Percentiles rank a stretch among this genome's conserved stretches.
phyloP scores from a whole-genome alignment of 64 coral and sea anemone species.

The Dendronephthya gigantea region DNA sequence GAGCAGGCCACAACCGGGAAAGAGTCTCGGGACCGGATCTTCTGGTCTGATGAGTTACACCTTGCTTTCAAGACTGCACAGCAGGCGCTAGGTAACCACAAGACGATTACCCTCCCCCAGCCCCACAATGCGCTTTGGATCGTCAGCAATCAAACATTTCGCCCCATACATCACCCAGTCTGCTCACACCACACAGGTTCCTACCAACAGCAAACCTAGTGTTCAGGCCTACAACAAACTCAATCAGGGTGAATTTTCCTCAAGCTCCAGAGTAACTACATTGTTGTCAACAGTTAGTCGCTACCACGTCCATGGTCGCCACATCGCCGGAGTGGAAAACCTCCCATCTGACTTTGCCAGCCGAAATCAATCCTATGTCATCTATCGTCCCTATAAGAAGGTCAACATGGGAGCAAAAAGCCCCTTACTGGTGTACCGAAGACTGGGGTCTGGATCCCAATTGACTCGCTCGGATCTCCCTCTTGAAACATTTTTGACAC shows the following conservation, averaged over 20 bases:
- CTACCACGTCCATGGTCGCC: not conserved
- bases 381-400: too few species aligned
- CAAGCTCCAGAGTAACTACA: not conserved
- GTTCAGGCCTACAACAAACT: not conserved
- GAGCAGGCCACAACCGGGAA: not conserved
- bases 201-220: not conserved
- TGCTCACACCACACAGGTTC: not conserved
- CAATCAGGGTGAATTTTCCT: not conserved
- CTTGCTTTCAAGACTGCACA: not conserved
- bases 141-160: not conserved
- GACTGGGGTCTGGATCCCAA: too few species aligned
- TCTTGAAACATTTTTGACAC: too few species aligned
- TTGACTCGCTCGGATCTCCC: too few species aligned
- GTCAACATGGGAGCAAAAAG: too few species aligned
- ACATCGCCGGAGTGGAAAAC: not conserved
- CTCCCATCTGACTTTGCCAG: constrained; percentile 10
- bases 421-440: too few species aligned
- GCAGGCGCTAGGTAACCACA: not conserved
- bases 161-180: not conserved
- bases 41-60: not conserved
- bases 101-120: not conserved
- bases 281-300: not conserved
- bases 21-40: not conserved
- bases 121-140: not conserved
- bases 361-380: too few species aligned